phyloP scores from a whole-genome alignment of 2,888 invertebrate species.

The Nezara viridula region DNA sequence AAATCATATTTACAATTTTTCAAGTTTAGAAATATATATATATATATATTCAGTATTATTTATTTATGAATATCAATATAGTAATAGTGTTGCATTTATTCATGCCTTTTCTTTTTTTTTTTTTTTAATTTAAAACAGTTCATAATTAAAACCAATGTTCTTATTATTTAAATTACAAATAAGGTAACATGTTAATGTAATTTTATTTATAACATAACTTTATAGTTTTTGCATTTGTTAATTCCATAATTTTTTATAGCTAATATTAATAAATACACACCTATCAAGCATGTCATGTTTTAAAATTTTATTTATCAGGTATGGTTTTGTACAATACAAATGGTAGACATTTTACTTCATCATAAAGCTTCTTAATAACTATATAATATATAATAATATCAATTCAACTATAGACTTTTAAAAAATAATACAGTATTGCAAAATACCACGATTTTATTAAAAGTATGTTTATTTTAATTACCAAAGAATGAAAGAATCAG shows the following conservation, averaged over 20 bases:
- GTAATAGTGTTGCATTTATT: neutral
- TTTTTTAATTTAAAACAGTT: conserved; percentile 11
- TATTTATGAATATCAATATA: neutral
- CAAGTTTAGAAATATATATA: conserved; percentile 38
- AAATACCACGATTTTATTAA: neutral
- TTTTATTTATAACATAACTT: neutral
- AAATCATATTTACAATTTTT: neutral
- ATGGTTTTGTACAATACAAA: conserved; percentile 18
- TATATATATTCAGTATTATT: conserved; percentile 18
- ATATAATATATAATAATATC: conserved; percentile 3
- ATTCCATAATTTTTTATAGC: neutral
- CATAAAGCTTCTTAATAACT: conserved; percentile 29
- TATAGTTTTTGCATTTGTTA: neutral
- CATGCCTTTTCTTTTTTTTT: too few species aligned
- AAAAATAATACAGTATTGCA: neutral
- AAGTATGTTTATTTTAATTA: neutral
- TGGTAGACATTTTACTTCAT: neutral
- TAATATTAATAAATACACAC: neutral
- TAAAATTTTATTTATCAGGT: conserved; percentile 13
- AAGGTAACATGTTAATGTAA: neutral
- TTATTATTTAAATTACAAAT: neutral
- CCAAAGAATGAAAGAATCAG: conserved; percentile 7
- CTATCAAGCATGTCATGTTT: neutral
- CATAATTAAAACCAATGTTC: neutral
- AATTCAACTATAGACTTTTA: conserved; percentile 3